These are phyloP conservation scores for Hyposmocoma kahamanoa DNA, from an alignment of 1,140 invertebrate species.

Conservation along the genomic window DNA sequence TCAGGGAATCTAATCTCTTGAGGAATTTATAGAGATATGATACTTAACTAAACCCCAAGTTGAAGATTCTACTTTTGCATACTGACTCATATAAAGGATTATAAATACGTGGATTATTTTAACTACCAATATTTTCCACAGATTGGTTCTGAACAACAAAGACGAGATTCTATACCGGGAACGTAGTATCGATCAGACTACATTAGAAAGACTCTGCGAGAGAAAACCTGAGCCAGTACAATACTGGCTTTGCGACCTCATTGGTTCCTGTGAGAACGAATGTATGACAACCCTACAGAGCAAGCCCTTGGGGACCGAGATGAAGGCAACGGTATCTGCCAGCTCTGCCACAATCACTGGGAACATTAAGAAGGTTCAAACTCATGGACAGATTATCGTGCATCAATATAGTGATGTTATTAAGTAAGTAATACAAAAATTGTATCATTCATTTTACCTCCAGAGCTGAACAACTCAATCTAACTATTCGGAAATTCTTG, in stretches of 20 bases:
- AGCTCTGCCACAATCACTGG: conserved; percentile 70
- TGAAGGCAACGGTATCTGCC: conserved; percentile 64
- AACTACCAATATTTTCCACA: no score
- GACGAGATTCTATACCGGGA: conserved; percentile 62
- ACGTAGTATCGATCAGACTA: conserved; percentile 62
- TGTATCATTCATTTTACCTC: no score
- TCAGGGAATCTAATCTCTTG: no score
- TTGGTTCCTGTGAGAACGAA: conserved; percentile 81
- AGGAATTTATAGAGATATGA: no score
- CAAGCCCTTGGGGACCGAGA: conserved; percentile 80
- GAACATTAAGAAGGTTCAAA: conserved; percentile 72
- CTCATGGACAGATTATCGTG: conserved; percentile 69
- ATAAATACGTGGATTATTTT: no score
- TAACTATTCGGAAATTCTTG: no score
- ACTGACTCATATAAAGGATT: no score
- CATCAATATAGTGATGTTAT: conserved; percentile 70
- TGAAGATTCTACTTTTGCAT: no score
- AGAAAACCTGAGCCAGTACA: conserved; percentile 64
- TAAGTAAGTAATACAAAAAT: conserved; percentile 35
- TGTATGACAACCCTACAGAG: conserved; percentile 87
- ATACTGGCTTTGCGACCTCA: conserved; percentile 81
- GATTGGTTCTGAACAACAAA: conserved; percentile 55
- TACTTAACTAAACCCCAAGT: no score
- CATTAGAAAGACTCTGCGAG: conserved; percentile 55
- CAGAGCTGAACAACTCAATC: no score